Base-by-base conservation (phyloP, 2,888 invertebrate genomes). In the Drosophila hamatofila region DNA sequence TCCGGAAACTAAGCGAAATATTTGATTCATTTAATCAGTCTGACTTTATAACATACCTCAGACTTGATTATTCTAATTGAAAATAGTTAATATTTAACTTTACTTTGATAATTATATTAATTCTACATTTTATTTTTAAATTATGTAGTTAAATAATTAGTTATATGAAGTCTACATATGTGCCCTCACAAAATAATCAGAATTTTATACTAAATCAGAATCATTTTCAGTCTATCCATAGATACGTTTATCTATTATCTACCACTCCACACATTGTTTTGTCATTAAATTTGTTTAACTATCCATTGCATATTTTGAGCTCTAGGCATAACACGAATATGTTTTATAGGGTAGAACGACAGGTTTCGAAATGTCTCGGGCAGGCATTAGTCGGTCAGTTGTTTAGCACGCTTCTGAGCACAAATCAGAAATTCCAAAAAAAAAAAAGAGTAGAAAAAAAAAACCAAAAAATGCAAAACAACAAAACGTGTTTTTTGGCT, bases 401-500 rank as follows among this genome's bases (percentile, higher is more conserved):
- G 51, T 30, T 66, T 44, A 55, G 54, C 74, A 58, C 48, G 64
- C 71, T 76, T 63, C 59, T 70, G 76, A 42, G 44, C 66, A 63
- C 64, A 60, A 59, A 74, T 69, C 55, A 66, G 48, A 72, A 75
- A 87, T 75, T 51, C 39, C 48, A n/a, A 57, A 65, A 16, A 60
- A 63, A 56, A n/a, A 2, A 58, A 55, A 51, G n/a, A n/a, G n/a
- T n/a, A 60, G 14, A 57, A 25, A 12, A 30, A 8, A 30, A 30
- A 30, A 9, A 30, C 9, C 30, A 66, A 78, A 85, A 27, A n/a
- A 54, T 57, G 30, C 7, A 66, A 67, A 58, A 60, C 39, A 57
- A 25, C n/a, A 68, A 80, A 83, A 88, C 86, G 71, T 54, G 83
- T 78, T 85, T 85, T 72, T 37, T 37, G 55, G 58, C 57, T 58